phyloP scores from a whole-genome alignment of 2,797 vertebrate genomes.

The Poecilia gillii region DNA sequence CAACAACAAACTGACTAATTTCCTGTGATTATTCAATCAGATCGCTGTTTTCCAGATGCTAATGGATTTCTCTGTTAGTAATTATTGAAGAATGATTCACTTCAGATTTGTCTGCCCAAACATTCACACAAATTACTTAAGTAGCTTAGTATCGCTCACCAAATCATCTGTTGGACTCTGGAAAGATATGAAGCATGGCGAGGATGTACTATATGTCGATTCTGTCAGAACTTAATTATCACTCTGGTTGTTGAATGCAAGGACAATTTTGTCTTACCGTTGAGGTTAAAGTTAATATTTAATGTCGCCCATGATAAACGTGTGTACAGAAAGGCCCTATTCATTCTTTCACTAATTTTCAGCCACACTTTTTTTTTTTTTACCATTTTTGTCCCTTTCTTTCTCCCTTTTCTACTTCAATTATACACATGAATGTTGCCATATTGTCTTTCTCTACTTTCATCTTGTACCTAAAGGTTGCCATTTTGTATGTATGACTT shows the following conservation, averaged over 20 bases:
- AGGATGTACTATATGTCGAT: not conserved
- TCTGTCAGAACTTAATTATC: not conserved
- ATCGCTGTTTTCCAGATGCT: constrained; percentile 4
- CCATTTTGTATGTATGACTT: not conserved
- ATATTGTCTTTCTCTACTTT: not conserved
- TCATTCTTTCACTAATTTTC: not conserved
- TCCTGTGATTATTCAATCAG: constrained; percentile 35
- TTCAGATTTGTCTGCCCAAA: not conserved
- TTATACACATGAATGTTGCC: not conserved
- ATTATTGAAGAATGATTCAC: not conserved
- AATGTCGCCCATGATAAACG: not conserved
- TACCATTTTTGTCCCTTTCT: not conserved
- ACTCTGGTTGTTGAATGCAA: not conserved
- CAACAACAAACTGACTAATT: constrained; percentile 17
- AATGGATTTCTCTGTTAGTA: constrained; percentile 2
- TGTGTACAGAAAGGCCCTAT: not conserved
- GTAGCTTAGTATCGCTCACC: not conserved
- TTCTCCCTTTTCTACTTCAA: not conserved
- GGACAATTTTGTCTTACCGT: not conserved
- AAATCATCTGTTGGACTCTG: not conserved
- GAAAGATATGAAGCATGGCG: not conserved
- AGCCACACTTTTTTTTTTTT: not conserved
- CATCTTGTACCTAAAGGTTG: not conserved
- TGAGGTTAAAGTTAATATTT: not conserved
- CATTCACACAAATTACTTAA: not conserved